phyloP scores from a whole-genome alignment of 2,113 vertebrate species.

The Plectropomus leopardus region DNA sequence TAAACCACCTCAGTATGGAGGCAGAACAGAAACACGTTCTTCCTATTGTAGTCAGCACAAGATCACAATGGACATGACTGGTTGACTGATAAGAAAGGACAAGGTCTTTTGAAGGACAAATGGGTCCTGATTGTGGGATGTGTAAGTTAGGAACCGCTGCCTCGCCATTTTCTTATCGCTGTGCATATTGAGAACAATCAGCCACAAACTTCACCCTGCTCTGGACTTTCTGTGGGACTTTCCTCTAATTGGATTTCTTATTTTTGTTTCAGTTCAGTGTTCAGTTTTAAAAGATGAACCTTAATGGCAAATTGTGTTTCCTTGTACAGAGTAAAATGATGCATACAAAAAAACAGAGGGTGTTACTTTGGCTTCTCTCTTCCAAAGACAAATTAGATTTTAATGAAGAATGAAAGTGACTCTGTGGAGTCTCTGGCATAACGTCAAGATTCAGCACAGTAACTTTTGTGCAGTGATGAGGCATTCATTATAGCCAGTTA shows the following conservation, averaged over 20 bases:
- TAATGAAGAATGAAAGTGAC: slow-evolving; percentile 77
- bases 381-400: slow-evolving; percentile 72
- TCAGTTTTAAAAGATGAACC: slow-evolving; percentile 62
- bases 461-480: slow-evolving; percentile 71
- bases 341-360: slow-evolving; percentile 55
- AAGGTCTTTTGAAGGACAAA: slow-evolving; percentile 67
- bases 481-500: slow-evolving; percentile 78
- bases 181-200: slow-evolving; percentile 22
- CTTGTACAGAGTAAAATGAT: slow-evolving; percentile 63
- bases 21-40: slow-evolving; percentile 46
- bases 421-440: slow-evolving; percentile 49
- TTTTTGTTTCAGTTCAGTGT: slow-evolving; percentile 40
- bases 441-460: slow-evolving; percentile 56
- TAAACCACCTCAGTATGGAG: slow-evolving; percentile 34
- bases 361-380: slow-evolving; percentile 50
- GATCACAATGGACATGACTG: slow-evolving; percentile 48
- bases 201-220: slow-evolving; percentile 16
- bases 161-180: slow-evolving; percentile 46
- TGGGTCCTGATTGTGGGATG: slow-evolving; percentile 23
- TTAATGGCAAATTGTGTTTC: slow-evolving; percentile 64
- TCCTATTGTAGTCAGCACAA: slow-evolving; percentile 40
- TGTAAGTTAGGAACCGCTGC: slow-evolving; percentile 33
- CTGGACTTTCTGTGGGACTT: slow-evolving; percentile 1
- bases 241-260: slow-evolving; percentile 37
- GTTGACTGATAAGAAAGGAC: slow-evolving; percentile 48